Base-by-base conservation (phyloP, 2,888 invertebrate genomes). In the Anoplius nigerrimus region DNA sequence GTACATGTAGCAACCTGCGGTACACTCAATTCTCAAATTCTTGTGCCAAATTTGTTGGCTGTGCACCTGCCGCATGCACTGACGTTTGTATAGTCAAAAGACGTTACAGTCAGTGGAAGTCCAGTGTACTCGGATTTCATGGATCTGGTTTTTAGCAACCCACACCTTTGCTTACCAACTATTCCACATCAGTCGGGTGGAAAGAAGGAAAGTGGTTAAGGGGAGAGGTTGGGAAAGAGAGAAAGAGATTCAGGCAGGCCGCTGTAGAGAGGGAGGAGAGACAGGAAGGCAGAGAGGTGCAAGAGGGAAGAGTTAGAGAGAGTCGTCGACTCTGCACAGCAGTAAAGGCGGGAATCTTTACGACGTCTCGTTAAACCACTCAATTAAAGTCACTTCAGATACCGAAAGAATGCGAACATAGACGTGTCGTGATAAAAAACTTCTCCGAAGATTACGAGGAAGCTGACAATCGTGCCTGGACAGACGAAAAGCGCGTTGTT, bases 11-110 rank as follows among this genome's bases (percentile, higher is more conserved):
- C 27, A 34, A 6, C 34, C 34, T 6, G 34, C 64, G 67, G 66
- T 77, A 11, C 68, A 71, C 75, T 80, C 69, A 66, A 69, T 71
- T 79, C 81, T 78, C 83, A 80, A 82, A 82, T 82, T 83, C 83
- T 83, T 83, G 64, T 70, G 60, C 45, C 66, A 61, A 78, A 78
- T 81, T 82, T 83, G 77, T 83, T 79, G 82, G 77, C 81, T 81
- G 80, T 79, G 80, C 83, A 83, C 83, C 83, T 83, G 83, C 80
- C 76, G 60, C 74, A 48, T 62, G 66, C 59, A 59, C 16, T 61
- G 60, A 48, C 65, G 43, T 27, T n/a, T 20, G 21, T 18, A 34
- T 24, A 51, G 18, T 45, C 11, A 45, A 62, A 54, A 46, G 3
- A 16, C 59, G 64, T 69, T 69, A 20, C 62, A 55, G 51, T 54